Evolutionary conservation across 2,888 invertebrate species (phyloP).

Genomic region (Lycophotia porphyrea): DNA sequence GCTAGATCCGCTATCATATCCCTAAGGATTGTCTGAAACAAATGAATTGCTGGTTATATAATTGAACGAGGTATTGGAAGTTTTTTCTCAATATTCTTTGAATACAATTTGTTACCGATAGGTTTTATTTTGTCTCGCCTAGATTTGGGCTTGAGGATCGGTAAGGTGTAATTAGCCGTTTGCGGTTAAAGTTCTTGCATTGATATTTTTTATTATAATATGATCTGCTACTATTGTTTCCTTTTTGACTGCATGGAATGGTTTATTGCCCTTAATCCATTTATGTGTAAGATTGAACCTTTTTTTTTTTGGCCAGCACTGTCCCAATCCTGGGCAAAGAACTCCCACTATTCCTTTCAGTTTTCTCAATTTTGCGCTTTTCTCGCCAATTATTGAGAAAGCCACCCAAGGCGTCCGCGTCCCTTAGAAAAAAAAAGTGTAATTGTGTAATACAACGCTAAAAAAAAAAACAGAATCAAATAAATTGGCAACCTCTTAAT

Average conservation of each 20-base stretch:
- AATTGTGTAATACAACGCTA: no score
- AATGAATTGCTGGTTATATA: conserved; percentile 1
- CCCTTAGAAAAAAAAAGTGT: no score
- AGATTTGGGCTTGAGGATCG: neutral
- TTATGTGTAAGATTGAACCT: no score
- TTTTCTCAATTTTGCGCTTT: no score
- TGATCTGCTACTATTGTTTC: neutral
- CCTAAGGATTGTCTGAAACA: conserved; percentile 27
- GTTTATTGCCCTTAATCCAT: no score
- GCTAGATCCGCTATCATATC: conserved; percentile 15
- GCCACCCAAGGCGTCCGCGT: no score
- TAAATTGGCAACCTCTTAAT: neutral
- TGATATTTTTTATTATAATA: neutral
- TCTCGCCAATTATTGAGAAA: no score
- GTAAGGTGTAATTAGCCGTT: no score
- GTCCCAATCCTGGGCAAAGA: no score
- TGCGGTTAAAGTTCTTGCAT: neutral
- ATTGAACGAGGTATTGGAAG: conserved; percentile 19
- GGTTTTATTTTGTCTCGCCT: neutral
- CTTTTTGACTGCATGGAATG: no score
- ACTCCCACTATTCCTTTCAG: no score
- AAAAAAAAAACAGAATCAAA: neutral
- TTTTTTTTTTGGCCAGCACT: no score
- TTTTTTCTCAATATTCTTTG: conserved; percentile 19
- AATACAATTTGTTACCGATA: conserved; percentile 10